Conservation (phyloP, 2,113 vertebrate species). For the Chrysemys picta region DNA sequence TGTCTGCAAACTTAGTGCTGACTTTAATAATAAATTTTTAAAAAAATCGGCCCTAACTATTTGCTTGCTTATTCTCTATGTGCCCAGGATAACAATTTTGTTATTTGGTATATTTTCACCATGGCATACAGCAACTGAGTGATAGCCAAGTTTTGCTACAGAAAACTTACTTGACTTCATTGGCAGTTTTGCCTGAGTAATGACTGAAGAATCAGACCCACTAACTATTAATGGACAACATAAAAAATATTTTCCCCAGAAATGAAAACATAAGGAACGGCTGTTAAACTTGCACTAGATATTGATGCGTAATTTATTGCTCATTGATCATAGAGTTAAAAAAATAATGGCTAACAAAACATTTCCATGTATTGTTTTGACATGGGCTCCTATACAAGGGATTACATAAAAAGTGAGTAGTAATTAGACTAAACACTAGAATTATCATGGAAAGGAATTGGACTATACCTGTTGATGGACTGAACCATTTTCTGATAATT, state of each 20-base stretch:
- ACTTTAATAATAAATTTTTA: not conserved
- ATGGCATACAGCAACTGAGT: not conserved
- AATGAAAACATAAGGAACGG: not conserved
- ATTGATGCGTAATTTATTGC: not conserved
- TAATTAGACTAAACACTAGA: not conserved
- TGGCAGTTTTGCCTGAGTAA: not conserved
- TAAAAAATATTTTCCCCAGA: not conserved
- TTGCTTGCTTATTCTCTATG: not conserved
- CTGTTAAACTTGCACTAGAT: not conserved
- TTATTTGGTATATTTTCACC: not conserved
- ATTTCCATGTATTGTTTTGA: not conserved
- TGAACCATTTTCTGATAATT: not conserved
- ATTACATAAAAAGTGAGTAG: not conserved
- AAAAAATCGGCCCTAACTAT: not conserved
- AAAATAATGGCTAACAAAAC: not conserved
- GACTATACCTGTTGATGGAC: not conserved
- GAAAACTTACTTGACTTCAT: not conserved
- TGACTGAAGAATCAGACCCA: not conserved
- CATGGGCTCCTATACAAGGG: not conserved
- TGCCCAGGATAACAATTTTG: not conserved
- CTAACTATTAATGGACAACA: not conserved
- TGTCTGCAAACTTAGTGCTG: not conserved
- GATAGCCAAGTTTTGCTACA: not conserved
- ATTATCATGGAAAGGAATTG: not conserved
- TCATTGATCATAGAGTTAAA: not conserved